These are phyloP conservation scores for Corythaeola cristata DNA, from an alignment of 2,113 vertebrate species.

Conservation along the genomic window DNA sequence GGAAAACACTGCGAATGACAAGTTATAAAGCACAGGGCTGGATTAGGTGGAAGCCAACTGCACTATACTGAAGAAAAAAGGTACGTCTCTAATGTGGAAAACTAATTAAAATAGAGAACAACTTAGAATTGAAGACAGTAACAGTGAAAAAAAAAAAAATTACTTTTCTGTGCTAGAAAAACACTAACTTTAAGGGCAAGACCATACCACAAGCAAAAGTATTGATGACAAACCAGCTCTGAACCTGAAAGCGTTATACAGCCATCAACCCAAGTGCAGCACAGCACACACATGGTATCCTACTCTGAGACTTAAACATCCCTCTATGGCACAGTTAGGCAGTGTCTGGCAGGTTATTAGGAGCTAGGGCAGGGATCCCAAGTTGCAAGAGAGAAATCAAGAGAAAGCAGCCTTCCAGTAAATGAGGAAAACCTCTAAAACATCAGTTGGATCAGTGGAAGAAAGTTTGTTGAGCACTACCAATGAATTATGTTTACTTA, in stretches of 20 bases:
- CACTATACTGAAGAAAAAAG: background rate
- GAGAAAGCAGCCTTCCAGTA: background rate
- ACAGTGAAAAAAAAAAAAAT: background rate
- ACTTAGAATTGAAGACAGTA: background rate
- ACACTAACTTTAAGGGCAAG: background rate
- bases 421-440: background rate
- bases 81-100: background rate
- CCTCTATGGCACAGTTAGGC: background rate
- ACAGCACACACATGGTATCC: accelerated
- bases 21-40: background rate
- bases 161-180: background rate
- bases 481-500: background rate
- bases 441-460: background rate
- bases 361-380: background rate
- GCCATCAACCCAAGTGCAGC: background rate
- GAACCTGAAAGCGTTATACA: background rate
- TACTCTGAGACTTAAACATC: background rate
- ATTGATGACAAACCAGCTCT: background rate
- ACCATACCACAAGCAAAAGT: accelerated
- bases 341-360: background rate
- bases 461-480: background rate
- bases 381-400: background rate
- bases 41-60: background rate
- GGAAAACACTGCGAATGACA: background rate
- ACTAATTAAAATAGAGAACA: background rate